Conservation (phyloP, 1,140 invertebrate species). For the Drosophila teissieri region DNA sequence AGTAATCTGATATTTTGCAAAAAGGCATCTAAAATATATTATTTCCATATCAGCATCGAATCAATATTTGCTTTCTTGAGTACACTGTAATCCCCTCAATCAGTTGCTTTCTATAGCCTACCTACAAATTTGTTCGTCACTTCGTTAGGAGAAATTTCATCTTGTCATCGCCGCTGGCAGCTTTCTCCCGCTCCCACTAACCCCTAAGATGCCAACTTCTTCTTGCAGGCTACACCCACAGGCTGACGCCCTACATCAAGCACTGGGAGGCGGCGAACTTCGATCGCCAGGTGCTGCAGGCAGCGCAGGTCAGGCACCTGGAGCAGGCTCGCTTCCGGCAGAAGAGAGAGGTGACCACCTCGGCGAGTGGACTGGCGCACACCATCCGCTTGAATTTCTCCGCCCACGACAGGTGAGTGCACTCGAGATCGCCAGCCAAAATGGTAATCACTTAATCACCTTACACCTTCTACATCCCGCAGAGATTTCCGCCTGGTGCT, state of each 20-base stretch:
- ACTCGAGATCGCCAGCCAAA: conserved; percentile 1
- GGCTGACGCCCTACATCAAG: conserved; percentile 79
- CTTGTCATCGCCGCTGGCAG: not conserved
- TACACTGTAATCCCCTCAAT: not conserved
- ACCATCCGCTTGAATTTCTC: conserved; percentile 83
- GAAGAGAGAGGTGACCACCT: conserved; percentile 73
- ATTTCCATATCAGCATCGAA: too few species aligned
- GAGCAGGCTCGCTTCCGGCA: conserved; percentile 76
- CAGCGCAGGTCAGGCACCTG: conserved; percentile 78
- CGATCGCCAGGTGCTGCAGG: conserved; percentile 72
- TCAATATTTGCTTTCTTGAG: not conserved
- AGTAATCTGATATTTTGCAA: not conserved
- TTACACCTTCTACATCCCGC: conserved; percentile 79
- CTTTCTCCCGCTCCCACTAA: conserved; percentile 3
- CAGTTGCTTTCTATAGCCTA: not conserved
- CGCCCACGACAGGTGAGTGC: conserved; percentile 83
- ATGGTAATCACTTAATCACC: conserved; percentile 11
- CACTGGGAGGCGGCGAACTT: conserved; percentile 84
- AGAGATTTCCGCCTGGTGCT: conserved; percentile 92
- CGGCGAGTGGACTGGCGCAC: conserved; percentile 71
- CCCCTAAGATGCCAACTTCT: not conserved
- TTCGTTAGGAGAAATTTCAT: not conserved
- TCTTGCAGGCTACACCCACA: conserved; percentile 78
- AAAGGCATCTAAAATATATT: not conserved
- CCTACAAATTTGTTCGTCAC: not conserved